A percentile compares a stretch with the other conserved stretches of the same genome.
phyloP scores from a whole-genome alignment of 2,113 vertebrate genomes.

The Fulmarus glacialis region DNA sequence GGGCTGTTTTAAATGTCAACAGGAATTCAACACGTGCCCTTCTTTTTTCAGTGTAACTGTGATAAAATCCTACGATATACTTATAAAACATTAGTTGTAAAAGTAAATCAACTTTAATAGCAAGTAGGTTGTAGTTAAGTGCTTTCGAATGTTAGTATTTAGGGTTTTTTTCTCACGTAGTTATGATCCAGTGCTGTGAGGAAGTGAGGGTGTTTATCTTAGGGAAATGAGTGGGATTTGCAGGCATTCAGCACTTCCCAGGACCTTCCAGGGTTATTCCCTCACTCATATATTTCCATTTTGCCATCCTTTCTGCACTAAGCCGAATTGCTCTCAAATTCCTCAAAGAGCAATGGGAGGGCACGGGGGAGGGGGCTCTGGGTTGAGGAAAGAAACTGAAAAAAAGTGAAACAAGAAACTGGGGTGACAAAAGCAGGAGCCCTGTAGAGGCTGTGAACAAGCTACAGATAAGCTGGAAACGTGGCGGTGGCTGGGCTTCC shows the following conservation, averaged over 20 bases:
- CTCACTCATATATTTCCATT: background rate
- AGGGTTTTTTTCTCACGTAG: background rate
- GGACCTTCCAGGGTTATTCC: background rate
- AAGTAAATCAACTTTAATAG: constrained; percentile 25
- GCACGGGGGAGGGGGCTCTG: fast-evolving
- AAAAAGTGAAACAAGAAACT: background rate
- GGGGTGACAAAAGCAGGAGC: background rate
- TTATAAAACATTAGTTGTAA: constrained; percentile 1
- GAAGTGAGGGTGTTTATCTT: constrained; percentile 26
- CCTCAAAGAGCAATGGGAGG: fast-evolving
- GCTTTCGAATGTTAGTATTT: background rate
- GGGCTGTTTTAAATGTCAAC: background rate
- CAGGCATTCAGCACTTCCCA: background rate
- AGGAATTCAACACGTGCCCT: background rate
- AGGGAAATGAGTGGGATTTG: constrained; percentile 45
- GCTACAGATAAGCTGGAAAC: background rate
- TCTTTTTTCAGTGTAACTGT: background rate
- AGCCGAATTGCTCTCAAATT: background rate
- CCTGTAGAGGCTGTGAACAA: fast-evolving
- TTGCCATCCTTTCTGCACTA: background rate
- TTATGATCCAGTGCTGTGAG: background rate
- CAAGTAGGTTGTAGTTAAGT: background rate
- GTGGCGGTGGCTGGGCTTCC: background rate
- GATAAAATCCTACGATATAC: background rate
- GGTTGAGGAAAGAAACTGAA: fast-evolving